Evolutionary conservation across 2,797 vertebrate species (phyloP).

Genomic region (Phalanger gymnotis): DNA sequence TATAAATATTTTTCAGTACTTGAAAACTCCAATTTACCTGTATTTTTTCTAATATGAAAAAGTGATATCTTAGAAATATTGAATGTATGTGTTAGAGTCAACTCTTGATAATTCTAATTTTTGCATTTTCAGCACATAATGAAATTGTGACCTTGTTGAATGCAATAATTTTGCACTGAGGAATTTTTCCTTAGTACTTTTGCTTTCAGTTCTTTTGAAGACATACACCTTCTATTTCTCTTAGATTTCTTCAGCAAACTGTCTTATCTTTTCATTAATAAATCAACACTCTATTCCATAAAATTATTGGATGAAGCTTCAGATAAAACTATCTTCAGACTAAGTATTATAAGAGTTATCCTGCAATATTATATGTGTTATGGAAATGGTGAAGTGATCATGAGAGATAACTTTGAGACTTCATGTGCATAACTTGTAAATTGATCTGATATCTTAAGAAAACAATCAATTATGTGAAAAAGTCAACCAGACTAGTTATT

Average conservation of each 20-base stretch:
- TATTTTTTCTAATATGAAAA: conserved; percentile 25
- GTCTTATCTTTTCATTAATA: background rate
- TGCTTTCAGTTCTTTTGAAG: background rate
- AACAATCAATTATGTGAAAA: background rate
- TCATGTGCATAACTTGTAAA: conserved; percentile 24
- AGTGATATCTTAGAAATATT: conserved; percentile 10
- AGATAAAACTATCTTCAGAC: background rate
- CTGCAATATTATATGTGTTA: background rate
- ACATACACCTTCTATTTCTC: background rate
- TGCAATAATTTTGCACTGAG: background rate
- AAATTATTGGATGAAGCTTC: background rate
- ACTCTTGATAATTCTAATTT: background rate
- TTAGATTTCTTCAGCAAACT: background rate
- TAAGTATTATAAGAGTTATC: conserved; percentile 6
- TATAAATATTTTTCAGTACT: conserved; percentile 47
- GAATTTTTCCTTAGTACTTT: background rate
- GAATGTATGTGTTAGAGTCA: background rate
- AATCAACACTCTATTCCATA: background rate
- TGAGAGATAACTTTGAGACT: background rate
- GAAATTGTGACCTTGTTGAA: background rate
- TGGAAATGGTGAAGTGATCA: conserved; percentile 11
- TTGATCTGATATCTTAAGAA: conserved; percentile 29
- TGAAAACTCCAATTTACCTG: background rate
- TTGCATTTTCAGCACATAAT: background rate
- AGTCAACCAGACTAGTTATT: background rate